phyloP scores from a whole-genome alignment of 1,140 invertebrate genomes.

The Dolichoris vasculosae region DNA sequence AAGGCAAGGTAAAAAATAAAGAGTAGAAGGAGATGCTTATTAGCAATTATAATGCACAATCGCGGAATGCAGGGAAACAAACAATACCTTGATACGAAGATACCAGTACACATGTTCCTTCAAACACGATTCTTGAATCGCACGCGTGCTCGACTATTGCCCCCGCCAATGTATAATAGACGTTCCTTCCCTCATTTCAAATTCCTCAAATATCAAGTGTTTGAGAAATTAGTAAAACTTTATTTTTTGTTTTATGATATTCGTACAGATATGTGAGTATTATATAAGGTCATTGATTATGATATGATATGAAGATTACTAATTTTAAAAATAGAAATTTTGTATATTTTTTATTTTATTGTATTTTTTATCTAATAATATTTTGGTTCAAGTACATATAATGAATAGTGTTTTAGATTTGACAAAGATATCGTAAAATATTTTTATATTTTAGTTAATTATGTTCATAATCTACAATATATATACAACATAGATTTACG shows the following conservation, averaged over 20 bases:
- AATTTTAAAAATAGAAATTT: too few species aligned
- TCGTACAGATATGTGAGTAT: background rate
- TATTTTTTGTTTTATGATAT: background rate
- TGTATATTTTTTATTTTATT: too few species aligned
- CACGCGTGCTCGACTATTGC: background rate
- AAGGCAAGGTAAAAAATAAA: conserved; percentile 19
- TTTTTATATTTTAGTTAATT: too few species aligned
- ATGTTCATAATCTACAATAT: too few species aligned
- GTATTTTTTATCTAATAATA: too few species aligned
- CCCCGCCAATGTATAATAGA: conserved; percentile 49
- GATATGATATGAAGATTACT: background rate
- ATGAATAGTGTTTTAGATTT: too few species aligned
- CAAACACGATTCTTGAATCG: conserved; percentile 57
- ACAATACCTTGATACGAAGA: conserved; percentile 64
- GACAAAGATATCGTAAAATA: too few species aligned
- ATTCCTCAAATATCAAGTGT: conserved; percentile 36
- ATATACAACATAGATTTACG: background rate
- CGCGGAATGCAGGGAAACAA: conserved; percentile 62
- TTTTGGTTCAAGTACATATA: too few species aligned
- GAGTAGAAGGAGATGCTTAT: conserved; percentile 61
- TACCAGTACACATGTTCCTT: conserved; percentile 61
- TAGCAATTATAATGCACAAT: conserved; percentile 69
- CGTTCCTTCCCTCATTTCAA: conserved; percentile 39
- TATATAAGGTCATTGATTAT: background rate
- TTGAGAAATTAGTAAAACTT: conserved; percentile 22